Percentiles rank a stretch among this genome's conserved stretches.
These are phyloP conservation scores for Notothenia coriiceps DNA, from an alignment of 2,113 vertebrate genomes.

Conservation along the genomic window DNA sequence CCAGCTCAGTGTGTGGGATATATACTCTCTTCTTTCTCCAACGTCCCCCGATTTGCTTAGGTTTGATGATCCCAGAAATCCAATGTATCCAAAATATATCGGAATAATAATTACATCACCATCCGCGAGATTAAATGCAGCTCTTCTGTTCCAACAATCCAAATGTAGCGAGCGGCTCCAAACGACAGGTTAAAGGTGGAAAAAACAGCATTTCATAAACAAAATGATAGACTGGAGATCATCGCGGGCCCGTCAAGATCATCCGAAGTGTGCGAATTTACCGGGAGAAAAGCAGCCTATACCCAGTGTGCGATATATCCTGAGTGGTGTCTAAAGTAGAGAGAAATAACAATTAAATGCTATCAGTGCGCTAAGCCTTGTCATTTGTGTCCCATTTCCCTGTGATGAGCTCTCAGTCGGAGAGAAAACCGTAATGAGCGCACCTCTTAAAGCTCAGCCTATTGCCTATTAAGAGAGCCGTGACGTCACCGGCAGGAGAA, in stretches of 20 bases:
- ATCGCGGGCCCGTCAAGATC: constrained; percentile 32
- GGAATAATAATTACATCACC: constrained; percentile 39
- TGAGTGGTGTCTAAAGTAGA: constrained; percentile 30
- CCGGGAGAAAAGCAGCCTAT: neutral
- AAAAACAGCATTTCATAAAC: constrained; percentile 45
- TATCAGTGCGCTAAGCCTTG: constrained; percentile 31
- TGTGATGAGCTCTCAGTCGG: constrained; percentile 58
- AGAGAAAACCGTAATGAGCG: constrained; percentile 80
- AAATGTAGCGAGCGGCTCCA: constrained; percentile 43
- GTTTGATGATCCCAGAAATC: constrained; percentile 58
- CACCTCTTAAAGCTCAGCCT: constrained; percentile 79
- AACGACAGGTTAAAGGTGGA: constrained; percentile 10
- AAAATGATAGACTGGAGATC: constrained; percentile 38
- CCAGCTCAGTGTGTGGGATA: constrained; percentile 31
- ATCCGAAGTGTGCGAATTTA: constrained; percentile 44
- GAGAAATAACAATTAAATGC: constrained; percentile 17
- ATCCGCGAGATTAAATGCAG: constrained; percentile 30
- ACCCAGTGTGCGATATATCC: constrained; percentile 36
- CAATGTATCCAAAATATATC: constrained; percentile 55
- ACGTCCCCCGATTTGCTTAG: constrained; percentile 21
- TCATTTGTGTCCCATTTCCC: constrained; percentile 47
- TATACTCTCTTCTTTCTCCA: constrained; percentile 24
- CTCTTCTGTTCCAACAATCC: constrained; percentile 67
- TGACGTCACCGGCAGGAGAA: constrained; percentile 58
- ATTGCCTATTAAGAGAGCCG: constrained; percentile 29